Percentiles rank a stretch among this genome's conserved stretches.
These are phyloP conservation scores for Perodicticus potto DNA, from an alignment of 2,797 vertebrate species.

Conservation along the genomic window DNA sequence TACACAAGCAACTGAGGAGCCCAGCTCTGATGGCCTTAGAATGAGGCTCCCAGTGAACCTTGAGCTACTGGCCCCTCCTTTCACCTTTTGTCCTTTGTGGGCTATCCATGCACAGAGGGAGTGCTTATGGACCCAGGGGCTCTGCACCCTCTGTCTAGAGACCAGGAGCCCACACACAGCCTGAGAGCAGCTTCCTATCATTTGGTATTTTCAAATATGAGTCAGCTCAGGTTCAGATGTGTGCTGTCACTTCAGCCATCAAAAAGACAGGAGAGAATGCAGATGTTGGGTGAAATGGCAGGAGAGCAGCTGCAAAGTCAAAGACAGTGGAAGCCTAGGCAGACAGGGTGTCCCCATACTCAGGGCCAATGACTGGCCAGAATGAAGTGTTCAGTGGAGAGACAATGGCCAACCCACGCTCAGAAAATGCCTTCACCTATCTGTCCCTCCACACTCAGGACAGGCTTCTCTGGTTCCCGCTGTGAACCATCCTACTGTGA, in stretches of 20 bases:
- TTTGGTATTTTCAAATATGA: constrained; percentile 66
- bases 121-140: neutral
- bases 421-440: neutral
- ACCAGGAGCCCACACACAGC: neutral
- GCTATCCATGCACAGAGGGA: neutral
- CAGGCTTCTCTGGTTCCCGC: neutral
- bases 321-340: constrained; percentile 51
- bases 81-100: no score
- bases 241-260: constrained; percentile 73
- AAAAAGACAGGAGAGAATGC: constrained; percentile 83
- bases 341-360: neutral
- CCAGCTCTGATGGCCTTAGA: neutral
- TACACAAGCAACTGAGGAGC: neutral
- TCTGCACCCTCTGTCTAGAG: neutral
- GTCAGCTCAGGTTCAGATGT: constrained; percentile 84
- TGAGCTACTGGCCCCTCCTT: constrained; percentile 45
- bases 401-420: neutral
- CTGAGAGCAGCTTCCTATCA: constrained; percentile 63
- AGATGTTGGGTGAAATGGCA: constrained; percentile 77
- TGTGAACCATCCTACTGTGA: neutral
- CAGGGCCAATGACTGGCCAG: constrained; percentile 73
- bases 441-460: neutral
- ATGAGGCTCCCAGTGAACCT: neutral
- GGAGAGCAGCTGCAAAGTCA: constrained; percentile 62
- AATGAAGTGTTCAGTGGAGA: fast-evolving